phyloP scores from a whole-genome alignment of 2,113 vertebrate species.

The Periophthalmodon schlosseri region DNA sequence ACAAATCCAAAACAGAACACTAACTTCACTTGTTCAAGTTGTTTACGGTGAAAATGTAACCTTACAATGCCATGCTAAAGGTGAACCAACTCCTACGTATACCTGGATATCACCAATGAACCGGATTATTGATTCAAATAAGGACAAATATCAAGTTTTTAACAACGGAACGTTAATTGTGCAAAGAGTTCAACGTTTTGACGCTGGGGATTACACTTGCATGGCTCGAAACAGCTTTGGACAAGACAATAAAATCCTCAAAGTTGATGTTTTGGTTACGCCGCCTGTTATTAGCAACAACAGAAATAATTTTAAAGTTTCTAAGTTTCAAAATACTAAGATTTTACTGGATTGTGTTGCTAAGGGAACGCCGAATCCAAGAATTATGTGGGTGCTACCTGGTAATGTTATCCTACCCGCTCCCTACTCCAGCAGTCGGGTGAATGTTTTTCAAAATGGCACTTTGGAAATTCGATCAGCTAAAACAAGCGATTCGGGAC shows the following conservation, averaged over 20 bases:
- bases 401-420: conserved; percentile 86
- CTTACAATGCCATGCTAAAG: conserved; percentile 79
- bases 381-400: conserved; percentile 86
- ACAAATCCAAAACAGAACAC: conserved; percentile 73
- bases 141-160: conserved; percentile 83
- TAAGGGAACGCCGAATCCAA: conserved; percentile 81
- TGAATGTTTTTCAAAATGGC: conserved; percentile 88
- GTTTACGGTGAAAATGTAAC: conserved; percentile 80
- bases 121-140: conserved; percentile 69
- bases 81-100: conserved; percentile 80
- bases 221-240: conserved; percentile 80
- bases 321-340: conserved; percentile 69
- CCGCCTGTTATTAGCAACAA: conserved; percentile 83
- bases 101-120: conserved; percentile 87
- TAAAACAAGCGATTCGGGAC: conserved; percentile 77
- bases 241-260: conserved; percentile 77
- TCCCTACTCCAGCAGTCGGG: conserved; percentile 83
- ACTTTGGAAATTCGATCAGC: conserved; percentile 83
- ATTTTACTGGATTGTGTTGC: conserved; percentile 82
- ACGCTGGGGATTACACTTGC: conserved; percentile 92
- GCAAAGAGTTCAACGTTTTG: conserved; percentile 83
- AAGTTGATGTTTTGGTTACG: conserved; percentile 78
- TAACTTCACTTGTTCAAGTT: conserved; percentile 59
- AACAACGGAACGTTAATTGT: conserved; percentile 85
- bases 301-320: conserved; percentile 68